Evolutionary conservation across 1,140 invertebrate species (phyloP).

Genomic region (Rhopalosiphum maidis): DNA sequence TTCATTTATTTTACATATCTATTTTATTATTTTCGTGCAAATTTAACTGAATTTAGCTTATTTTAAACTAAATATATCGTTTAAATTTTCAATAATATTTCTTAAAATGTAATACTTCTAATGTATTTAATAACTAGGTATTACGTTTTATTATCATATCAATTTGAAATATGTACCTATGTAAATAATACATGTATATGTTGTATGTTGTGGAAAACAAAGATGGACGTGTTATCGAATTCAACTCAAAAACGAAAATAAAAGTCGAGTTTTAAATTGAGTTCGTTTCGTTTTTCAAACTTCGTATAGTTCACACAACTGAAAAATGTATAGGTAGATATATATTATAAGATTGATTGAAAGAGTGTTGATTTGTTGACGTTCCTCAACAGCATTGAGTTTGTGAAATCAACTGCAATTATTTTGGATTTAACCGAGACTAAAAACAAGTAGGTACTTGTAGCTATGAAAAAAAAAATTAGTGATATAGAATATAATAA

Average conservation of each 20-base stretch:
- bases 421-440: background rate
- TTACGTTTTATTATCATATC: background rate
- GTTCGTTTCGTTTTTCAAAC: background rate
- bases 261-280: background rate
- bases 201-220: background rate
- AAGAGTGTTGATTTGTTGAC: background rate
- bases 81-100: background rate
- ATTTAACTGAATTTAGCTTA: background rate
- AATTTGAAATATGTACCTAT: background rate
- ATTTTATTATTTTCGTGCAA: background rate
- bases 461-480: background rate
- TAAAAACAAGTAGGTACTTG: background rate
- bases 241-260: background rate
- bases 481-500: background rate
- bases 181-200: background rate
- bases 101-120: background rate
- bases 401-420: background rate
- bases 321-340: background rate
- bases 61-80: too few relatives aligned
- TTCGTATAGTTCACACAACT: background rate
- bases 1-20: background rate
- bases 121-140: background rate
- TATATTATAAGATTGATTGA: background rate
- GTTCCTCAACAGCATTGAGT: background rate
- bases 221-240: background rate